Conservation (phyloP, 2,113 vertebrate genomes). For the Boleophthalmus pectinirostris region DNA sequence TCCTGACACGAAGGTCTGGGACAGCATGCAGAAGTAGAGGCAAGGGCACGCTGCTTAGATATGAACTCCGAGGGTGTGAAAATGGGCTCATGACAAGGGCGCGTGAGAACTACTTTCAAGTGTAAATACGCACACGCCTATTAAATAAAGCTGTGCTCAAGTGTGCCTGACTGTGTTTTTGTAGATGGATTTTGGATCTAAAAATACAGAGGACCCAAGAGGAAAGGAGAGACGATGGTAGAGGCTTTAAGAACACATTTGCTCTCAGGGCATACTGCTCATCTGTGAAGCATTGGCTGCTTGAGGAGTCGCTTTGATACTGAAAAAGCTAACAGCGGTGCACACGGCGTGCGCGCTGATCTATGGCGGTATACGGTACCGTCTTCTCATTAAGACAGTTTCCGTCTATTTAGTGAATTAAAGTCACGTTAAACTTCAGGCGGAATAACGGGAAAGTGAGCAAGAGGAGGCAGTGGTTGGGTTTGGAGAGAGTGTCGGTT, state of each 20-base stretch:
- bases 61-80: background rate
- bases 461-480: slow-evolving; percentile 32
- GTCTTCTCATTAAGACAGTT: slow-evolving; percentile 34
- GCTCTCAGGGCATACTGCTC: slow-evolving; percentile 18
- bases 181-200: slow-evolving; percentile 39
- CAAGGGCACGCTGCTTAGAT: slow-evolving; percentile 21
- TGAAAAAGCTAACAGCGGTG: background rate
- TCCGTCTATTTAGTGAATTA: slow-evolving; percentile 39
- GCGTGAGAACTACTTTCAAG: background rate
- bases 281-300: background rate
- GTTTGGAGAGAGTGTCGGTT: slow-evolving; percentile 27
- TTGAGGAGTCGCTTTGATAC: background rate
- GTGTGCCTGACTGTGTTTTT: slow-evolving; percentile 21
- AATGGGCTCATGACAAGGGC: background rate
- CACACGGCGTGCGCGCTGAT: background rate
- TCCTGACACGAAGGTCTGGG: background rate
- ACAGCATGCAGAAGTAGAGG: slow-evolving; percentile 28
- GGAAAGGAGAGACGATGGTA: slow-evolving; percentile 49
- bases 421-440: slow-evolving; percentile 33
- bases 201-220: slow-evolving; percentile 50
- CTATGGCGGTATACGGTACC: slow-evolving; percentile 17
- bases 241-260: slow-evolving; percentile 38
- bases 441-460: slow-evolving; percentile 30
- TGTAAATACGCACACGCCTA: slow-evolving; percentile 11
- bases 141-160: slow-evolving; percentile 5